Conservation (phyloP, 2,113 vertebrate species). For the Typhlomys cinereus region DNA sequence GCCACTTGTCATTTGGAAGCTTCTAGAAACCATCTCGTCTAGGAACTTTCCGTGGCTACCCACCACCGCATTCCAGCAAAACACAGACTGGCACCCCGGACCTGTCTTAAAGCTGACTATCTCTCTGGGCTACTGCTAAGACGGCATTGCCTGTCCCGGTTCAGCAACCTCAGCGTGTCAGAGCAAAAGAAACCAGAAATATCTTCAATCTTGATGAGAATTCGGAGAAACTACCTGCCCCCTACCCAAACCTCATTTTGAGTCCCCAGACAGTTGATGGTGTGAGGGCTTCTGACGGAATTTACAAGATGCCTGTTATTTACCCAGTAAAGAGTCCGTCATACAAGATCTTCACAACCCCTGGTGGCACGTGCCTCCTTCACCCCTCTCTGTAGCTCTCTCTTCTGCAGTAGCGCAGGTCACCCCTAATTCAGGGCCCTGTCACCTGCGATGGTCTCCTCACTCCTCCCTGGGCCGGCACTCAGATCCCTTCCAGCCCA, state of each 20-base stretch:
- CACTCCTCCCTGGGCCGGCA: no score
- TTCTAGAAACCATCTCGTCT: background rate
- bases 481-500: background rate
- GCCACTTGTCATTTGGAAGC: background rate
- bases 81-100: background rate
- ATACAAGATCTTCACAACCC: no score
- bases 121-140: background rate
- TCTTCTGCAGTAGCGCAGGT: background rate
- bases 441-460: background rate
- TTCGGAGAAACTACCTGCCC: no score
- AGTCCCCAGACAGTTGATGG: background rate
- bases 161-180: background rate
- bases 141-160: background rate
- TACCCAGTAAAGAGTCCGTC: background rate
- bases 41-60: background rate
- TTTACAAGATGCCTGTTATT: background rate
- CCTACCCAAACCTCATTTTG: background rate
- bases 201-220: no score
- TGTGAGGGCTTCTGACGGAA: background rate
- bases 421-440: background rate
- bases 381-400: fast-evolving
- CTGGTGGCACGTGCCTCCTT: no score
- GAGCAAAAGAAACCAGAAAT: background rate
- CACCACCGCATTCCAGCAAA: background rate
- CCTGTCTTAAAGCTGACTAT: background rate